Conservation (phyloP, 2,888 invertebrate species). For the Hemaris fuciformis region DNA sequence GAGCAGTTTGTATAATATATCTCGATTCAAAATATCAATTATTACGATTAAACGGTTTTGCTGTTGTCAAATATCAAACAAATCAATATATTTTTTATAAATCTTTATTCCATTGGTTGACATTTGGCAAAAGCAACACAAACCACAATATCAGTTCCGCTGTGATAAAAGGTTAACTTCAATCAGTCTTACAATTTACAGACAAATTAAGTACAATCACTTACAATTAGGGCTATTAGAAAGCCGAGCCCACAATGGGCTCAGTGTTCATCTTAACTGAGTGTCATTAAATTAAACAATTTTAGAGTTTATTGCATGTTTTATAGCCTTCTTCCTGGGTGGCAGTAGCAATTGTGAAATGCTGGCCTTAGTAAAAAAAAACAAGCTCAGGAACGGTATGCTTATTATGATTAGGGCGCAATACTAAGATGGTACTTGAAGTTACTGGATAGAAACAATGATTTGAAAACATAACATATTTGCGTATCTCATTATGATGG, state of each 20-base stretch:
- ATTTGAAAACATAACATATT: no score
- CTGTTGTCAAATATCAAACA: neutral
- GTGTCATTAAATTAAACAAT: neutral
- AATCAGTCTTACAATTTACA: constrained; percentile 56
- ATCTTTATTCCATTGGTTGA: neutral
- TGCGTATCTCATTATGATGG: no score
- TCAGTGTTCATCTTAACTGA: neutral
- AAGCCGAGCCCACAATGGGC: constrained; percentile 1
- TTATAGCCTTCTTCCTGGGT: constrained; percentile 1
- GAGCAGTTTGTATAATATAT: neutral
- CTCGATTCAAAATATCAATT: neutral
- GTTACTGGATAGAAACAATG: no score
- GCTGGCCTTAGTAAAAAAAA: neutral
- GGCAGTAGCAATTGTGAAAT: neutral
- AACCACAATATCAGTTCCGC: constrained; percentile 15
- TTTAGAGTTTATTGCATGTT: constrained; percentile 1
- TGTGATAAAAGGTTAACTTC: constrained; percentile 12
- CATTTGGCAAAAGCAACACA: neutral
- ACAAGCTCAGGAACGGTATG: no score
- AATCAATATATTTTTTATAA: neutral
- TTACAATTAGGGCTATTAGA: constrained; percentile 5
- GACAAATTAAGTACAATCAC: constrained; percentile 32
- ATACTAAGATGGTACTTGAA: no score
- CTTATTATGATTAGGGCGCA: no score
- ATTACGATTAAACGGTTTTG: neutral